Conservation (phyloP, 2,797 vertebrate genomes). For the Rhinatrema bivittatum region DNA sequence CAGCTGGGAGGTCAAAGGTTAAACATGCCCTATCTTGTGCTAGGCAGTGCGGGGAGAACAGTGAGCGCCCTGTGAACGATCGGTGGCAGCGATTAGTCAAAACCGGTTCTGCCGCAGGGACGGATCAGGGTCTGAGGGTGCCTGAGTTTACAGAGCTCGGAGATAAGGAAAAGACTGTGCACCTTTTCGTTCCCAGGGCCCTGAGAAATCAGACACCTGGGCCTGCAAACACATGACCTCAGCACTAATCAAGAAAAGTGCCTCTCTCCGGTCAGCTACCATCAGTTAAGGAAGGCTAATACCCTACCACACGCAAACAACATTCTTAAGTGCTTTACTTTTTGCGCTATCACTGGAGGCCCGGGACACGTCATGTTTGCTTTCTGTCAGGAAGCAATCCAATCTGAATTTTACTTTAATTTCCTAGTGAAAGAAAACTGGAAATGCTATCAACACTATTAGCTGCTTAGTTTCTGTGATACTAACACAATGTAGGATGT, state of each 20-base stretch:
- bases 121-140: slow-evolving; percentile 34
- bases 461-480: too few species aligned
- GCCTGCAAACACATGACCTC: slow-evolving; percentile 33
- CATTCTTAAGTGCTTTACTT: too few species aligned
- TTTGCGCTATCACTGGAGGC: too few species aligned
- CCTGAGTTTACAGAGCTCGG: slow-evolving; percentile 36
- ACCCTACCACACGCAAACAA: too few species aligned
- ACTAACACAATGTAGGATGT: too few species aligned
- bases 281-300: too few species aligned
- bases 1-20: slow-evolving; percentile 46
- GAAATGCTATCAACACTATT: too few species aligned
- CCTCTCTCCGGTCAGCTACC: too few species aligned
- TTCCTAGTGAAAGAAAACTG: too few species aligned
- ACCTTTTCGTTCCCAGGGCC: slow-evolving; percentile 31
- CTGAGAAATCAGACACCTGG: slow-evolving; percentile 51
- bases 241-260: slow-evolving; percentile 23
- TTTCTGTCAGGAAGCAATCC: too few species aligned
- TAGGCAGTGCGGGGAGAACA: slow-evolving; percentile 36
- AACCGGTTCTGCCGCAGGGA: slow-evolving; percentile 27
- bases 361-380: too few species aligned
- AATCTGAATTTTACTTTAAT: too few species aligned
- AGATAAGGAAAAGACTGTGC: slow-evolving; percentile 46
- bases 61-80: slow-evolving; percentile 22
- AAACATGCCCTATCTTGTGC: slow-evolving; percentile 35
- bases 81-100: slow-evolving; percentile 36